Evolutionary conservation across 1,140 invertebrate species (phyloP).

Genomic region (Drosophila ogumai): DNA sequence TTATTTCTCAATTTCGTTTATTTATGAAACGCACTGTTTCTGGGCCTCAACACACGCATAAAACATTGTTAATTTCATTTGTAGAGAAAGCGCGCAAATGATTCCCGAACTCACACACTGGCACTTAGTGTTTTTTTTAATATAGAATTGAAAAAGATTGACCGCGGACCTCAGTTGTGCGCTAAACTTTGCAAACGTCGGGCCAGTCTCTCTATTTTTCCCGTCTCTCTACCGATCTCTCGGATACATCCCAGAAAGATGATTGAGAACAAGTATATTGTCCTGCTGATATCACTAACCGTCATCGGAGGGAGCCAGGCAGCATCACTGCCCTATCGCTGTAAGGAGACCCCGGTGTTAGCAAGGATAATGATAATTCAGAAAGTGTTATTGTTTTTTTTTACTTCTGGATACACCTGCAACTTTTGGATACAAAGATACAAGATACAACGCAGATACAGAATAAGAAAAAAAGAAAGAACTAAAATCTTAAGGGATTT

Average conservation of each 20-base stretch:
- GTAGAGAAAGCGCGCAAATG: conserved; percentile 71
- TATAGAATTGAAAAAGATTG: conserved; percentile 64
- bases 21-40: conserved; percentile 19
- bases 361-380: neutral
- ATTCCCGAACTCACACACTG: conserved; percentile 39
- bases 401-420: neutral
- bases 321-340: conserved; percentile 16
- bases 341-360: conserved; percentile 20
- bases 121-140: conserved; percentile 19
- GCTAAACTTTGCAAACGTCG: conserved; percentile 73
- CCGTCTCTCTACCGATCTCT: conserved; percentile 1
- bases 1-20: neutral
- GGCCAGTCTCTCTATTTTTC: conserved; percentile 12
- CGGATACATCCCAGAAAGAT: neutral
- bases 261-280: conserved; percentile 14
- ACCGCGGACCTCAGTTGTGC: conserved; percentile 59
- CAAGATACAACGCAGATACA: neutral
- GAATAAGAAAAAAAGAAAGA: neutral
- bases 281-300: conserved; percentile 18
- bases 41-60: conserved; percentile 23
- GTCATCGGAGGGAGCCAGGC: conserved; percentile 1
- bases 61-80: conserved; percentile 58
- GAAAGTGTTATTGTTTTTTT: neutral
- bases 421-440: neutral
- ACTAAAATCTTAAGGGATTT: neutral